These are phyloP conservation scores for Sicus ferrugineus DNA, from an alignment of 2,888 invertebrate genomes.

Conservation along the genomic window DNA sequence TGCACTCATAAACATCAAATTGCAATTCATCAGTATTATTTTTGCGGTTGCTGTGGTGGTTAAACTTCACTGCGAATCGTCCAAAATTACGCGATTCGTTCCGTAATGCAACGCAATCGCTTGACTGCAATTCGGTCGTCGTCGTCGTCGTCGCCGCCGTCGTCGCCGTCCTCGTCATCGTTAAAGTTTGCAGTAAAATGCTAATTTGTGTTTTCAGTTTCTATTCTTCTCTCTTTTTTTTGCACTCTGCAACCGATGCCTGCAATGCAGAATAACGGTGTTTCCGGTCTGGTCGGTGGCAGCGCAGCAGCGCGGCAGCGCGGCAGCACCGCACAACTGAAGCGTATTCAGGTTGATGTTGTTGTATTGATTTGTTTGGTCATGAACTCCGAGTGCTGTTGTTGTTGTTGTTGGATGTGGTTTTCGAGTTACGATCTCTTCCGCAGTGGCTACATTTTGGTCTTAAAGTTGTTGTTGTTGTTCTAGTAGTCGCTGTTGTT, in stretches of 20 bases:
- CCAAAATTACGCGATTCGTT: no score
- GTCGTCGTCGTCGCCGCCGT: no score
- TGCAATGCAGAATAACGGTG: conserved; percentile 1
- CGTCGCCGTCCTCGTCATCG: neutral
- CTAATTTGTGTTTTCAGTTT: neutral
- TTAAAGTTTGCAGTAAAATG: neutral
- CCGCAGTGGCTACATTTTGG: neutral
- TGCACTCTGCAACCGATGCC: neutral
- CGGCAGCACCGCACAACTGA: no score
- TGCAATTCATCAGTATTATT: no score
- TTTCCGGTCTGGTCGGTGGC: neutral
- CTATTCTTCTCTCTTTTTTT: neutral
- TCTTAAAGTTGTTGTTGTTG: neutral
- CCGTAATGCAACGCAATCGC: no score
- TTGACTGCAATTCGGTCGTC: no score
- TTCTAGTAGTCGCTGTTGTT: no score
- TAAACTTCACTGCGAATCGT: no score
- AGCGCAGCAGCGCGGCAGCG: no score
- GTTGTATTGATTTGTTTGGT: neutral
- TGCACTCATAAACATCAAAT: no score
- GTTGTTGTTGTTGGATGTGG: neutral
- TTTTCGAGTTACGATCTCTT: neutral
- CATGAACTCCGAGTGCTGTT: neutral
- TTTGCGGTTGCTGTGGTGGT: no score
- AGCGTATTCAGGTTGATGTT: neutral